Evolutionary conservation across 2,113 vertebrate species (phyloP).

Genomic region (Micronycteris hirsuta): DNA sequence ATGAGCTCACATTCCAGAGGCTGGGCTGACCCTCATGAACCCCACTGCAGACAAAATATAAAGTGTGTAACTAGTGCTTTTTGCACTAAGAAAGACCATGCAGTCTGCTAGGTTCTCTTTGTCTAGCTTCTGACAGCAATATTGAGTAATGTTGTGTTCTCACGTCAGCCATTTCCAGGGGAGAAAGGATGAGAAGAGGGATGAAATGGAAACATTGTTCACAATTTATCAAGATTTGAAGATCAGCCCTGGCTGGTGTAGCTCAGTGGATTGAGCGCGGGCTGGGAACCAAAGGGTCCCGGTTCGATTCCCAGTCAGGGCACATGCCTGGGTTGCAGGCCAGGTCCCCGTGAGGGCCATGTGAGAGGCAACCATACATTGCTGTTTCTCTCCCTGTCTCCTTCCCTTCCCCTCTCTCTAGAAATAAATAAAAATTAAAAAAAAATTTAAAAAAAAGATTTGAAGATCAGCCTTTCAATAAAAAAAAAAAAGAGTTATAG

Average conservation of each 20-base stretch:
- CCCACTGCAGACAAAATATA: neutral
- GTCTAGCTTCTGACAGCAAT: neutral
- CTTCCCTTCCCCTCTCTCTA: no score
- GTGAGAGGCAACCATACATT: no score
- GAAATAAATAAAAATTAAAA: no score
- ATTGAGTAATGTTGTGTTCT: neutral
- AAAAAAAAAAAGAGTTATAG: neutral
- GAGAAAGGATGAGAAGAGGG: neutral
- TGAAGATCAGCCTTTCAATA: neutral
- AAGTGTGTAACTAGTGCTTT: neutral
- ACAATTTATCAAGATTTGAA: neutral
- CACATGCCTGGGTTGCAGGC: no score
- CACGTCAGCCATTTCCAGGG: neutral
- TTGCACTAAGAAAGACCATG: neutral
- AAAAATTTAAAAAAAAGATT: no score
- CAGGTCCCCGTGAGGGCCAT: no score
- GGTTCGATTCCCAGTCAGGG: no score
- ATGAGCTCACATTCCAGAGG: constrained; percentile 48
- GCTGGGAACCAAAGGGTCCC: no score
- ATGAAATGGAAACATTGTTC: neutral
- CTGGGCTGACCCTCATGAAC: neutral
- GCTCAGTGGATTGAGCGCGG: no score
- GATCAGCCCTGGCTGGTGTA: no score
- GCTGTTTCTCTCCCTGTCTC: no score
- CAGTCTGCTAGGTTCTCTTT: neutral